Conservation (phyloP, 2,888 invertebrate species). For the Antheraea yamamai region DNA sequence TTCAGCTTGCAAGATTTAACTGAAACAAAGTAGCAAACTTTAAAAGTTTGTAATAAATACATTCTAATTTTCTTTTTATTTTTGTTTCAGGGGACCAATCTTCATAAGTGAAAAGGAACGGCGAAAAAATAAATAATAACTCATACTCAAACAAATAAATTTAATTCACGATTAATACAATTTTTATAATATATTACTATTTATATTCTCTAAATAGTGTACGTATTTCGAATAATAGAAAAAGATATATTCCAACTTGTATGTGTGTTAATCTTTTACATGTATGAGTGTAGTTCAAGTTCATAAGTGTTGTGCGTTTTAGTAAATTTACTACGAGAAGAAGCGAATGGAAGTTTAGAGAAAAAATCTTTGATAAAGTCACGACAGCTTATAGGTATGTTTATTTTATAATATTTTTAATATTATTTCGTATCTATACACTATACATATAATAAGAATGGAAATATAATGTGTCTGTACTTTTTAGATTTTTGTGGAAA, state of each 20-base stretch:
- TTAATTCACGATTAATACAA: conserved; percentile 1
- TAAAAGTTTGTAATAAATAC: not conserved
- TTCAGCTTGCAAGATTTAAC: too few species aligned
- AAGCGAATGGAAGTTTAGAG: not conserved
- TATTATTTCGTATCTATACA: not conserved
- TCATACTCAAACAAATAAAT: not conserved
- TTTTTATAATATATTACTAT: conserved; percentile 4
- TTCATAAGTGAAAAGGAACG: conserved; percentile 34
- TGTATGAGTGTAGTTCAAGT: not conserved
- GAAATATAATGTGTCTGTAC: too few species aligned
- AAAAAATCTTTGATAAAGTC: not conserved
- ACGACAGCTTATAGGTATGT: not conserved
- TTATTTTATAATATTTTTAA: not conserved
- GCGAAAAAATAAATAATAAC: not conserved
- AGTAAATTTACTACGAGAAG: not conserved
- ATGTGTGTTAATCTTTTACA: not conserved
- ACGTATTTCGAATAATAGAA: not conserved
- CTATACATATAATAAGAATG: too few species aligned
- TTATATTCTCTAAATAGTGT: not conserved
- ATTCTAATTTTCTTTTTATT: conserved; percentile 23
- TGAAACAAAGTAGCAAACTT: too few species aligned
- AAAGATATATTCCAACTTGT: not conserved
- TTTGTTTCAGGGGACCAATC: conserved; percentile 75
- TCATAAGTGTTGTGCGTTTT: conserved; percentile 9
- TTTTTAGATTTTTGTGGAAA: too few species aligned